Percentiles rank a stretch among this genome's conserved stretches.
phyloP scores from a whole-genome alignment of 2,888 invertebrate genomes.

The Perizoma flavofasciatum region DNA sequence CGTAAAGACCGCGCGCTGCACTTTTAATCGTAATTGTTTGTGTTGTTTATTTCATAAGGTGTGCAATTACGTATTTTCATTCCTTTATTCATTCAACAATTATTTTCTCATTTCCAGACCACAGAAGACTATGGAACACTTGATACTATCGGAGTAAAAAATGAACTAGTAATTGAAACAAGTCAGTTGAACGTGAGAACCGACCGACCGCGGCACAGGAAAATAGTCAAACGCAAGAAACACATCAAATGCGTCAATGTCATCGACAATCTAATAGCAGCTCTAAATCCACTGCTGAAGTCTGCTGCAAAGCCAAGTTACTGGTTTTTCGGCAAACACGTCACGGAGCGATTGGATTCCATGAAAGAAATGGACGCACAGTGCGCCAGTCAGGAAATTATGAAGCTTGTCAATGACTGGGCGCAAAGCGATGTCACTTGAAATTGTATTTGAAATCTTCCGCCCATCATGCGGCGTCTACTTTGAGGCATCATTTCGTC shows the following conservation, averaged over 20 bases:
- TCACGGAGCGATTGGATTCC: constrained; percentile 61
- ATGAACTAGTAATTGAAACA: constrained; percentile 49
- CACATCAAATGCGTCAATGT: constrained; percentile 57
- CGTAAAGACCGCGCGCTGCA: no score
- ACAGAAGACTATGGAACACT: constrained; percentile 9
- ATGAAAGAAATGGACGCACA: constrained; percentile 64
- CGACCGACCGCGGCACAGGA: constrained; percentile 58
- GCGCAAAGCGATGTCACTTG: constrained; percentile 22
- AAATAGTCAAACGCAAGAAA: constrained; percentile 40
- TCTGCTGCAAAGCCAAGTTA: constrained; percentile 44
- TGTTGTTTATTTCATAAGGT: no score
- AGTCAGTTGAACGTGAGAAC: constrained; percentile 43
- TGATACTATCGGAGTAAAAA: constrained; percentile 47
- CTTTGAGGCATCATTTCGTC: no score
- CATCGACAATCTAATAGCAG: constrained; percentile 60
- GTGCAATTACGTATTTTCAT: no score
- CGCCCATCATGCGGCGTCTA: background rate
- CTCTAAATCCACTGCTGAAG: constrained; percentile 61
- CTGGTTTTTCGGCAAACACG: constrained; percentile 72
- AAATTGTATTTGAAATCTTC: constrained; percentile 1
- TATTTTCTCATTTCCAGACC: constrained; percentile 19
- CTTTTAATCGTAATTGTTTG: no score
- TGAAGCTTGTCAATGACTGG: constrained; percentile 50
- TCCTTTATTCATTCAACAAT: background rate
- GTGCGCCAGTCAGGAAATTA: constrained; percentile 60